Evolutionary conservation across 2,797 vertebrate genomes (phyloP), one percentile per base, ranked within the genome.

Genomic region (Sebastiscus tertius): DNA sequence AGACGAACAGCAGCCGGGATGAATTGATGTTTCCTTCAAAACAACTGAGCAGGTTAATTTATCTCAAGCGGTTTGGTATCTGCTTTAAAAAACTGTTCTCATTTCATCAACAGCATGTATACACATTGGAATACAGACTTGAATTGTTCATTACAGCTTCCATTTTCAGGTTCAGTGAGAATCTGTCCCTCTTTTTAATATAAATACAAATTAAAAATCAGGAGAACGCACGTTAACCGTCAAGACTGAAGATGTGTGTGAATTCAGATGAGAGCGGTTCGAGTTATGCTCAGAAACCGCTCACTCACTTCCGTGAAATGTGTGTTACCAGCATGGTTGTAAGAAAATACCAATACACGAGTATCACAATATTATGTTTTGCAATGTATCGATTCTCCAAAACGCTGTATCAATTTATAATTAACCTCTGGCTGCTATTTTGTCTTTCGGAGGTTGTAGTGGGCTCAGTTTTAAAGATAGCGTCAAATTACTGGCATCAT

Each of bases 1-100:
- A 81, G 76, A 73, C 70, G 76, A 80, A 84, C 80, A 75, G 36
- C 52, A 36, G 33, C 70, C 4, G 4, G 69, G 76, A 83, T 65
- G 61, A 88, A 88, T 80, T 31, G 64, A 80, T 67, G 77, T 80
- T 87, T 70, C 58, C 54, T 71, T 84, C 63, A 79, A 55, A 76
- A 76, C 39, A 77, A 73, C 58, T 39, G 42, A 69, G 56, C 55
- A 16, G 8, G 12, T 69, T 82, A 4, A 86, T 88, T 80, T 56
- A 73, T 76, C 67, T 76, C 49, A 31, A 65, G 64, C 66, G 74
- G 67, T 76, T 78, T 64, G 24, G 58, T 82, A 64, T 85, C 27
- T 61, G 75, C 42, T 63, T 52, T 78, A 46, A 31, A 69, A 73
- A 63, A 72, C 14, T 16, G 8, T 46, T 33, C 42, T 75, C 14